Percentiles rank a stretch among this genome's conserved stretches.
Evolutionary conservation across 2,888 invertebrate species (phyloP).

Genomic region (Caenorhabditis macrosperma): DNA sequence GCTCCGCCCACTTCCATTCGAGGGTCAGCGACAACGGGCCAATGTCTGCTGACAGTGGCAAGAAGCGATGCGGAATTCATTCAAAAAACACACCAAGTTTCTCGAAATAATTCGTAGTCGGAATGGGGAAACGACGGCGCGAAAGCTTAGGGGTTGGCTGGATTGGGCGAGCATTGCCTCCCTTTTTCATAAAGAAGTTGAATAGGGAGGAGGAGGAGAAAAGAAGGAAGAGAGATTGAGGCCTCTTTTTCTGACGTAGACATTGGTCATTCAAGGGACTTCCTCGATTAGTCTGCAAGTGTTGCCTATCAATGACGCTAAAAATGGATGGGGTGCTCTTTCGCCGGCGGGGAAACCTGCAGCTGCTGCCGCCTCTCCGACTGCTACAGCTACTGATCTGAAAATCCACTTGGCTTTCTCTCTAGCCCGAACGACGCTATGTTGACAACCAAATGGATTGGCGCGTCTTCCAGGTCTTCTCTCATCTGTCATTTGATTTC

Average conservation of each 20-base stretch:
- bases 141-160: background rate
- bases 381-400: constrained; percentile 2
- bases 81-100: too few relatives aligned
- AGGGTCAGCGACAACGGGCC: too few relatives aligned
- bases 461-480: constrained; percentile 8
- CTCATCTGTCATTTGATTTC: background rate
- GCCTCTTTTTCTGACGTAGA: constrained; percentile 10
- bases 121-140: too few relatives aligned
- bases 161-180: background rate
- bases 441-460: background rate
- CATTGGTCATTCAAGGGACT: constrained; percentile 23
- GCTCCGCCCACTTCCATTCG: too few relatives aligned
- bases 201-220: background rate
- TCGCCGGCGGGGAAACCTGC: background rate
- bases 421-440: background rate
- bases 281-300: constrained; percentile 3
- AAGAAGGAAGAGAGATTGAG: background rate
- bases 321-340: too few relatives aligned
- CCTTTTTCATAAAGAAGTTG: background rate
- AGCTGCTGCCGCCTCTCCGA: background rate
- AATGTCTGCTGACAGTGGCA: too few relatives aligned
- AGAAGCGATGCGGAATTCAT: too few relatives aligned
- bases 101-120: too few relatives aligned
- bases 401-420: background rate
- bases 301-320: too few relatives aligned